A percentile compares a stretch with the other conserved stretches of the same genome.
These are phyloP conservation scores for Morpho deidamia DNA, from an alignment of 2,888 invertebrate species.

Conservation along the genomic window DNA sequence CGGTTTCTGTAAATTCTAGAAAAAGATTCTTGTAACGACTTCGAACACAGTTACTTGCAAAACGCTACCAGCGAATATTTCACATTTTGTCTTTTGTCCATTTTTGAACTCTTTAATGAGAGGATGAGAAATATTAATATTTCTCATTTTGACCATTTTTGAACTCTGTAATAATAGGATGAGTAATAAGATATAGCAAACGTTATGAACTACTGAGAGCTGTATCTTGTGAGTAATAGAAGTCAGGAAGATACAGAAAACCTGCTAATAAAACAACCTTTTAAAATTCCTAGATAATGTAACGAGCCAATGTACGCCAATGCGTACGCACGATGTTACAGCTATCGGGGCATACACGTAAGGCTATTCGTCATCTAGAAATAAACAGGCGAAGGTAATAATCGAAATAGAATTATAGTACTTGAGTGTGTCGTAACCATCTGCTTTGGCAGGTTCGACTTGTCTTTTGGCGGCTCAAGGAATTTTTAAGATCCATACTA, in stretches of 20 bases:
- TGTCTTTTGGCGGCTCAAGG: slow-evolving; percentile 47
- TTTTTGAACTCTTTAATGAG: background rate
- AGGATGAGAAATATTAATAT: background rate
- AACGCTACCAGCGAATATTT: too few species aligned
- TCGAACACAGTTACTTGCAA: too few species aligned
- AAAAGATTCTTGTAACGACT: too few species aligned
- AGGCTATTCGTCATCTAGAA: slow-evolving; percentile 71
- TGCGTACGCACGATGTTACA: slow-evolving; percentile 40
- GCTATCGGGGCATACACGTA: slow-evolving; percentile 46
- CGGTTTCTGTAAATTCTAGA: too few species aligned
- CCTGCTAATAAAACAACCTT: slow-evolving; percentile 52
- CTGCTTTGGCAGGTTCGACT: slow-evolving; percentile 57
- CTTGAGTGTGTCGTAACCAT: slow-evolving; percentile 64
- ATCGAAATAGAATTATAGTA: slow-evolving; percentile 75
- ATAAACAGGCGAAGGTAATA: slow-evolving; percentile 76
- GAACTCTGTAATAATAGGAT: background rate
- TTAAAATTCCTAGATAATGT: slow-evolving; percentile 74
- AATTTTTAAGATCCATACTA: slow-evolving; percentile 42
- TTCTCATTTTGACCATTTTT: background rate
- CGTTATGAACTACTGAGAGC: slow-evolving; percentile 12
- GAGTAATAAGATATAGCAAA: slow-evolving; percentile 6
- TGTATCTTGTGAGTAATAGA: slow-evolving; percentile 12
- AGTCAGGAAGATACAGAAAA: slow-evolving; percentile 24
- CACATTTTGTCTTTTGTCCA: background rate
- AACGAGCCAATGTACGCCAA: slow-evolving; percentile 39